Evolutionary conservation across 2,888 invertebrate species (phyloP).

Genomic region (Craniophora ligustri): DNA sequence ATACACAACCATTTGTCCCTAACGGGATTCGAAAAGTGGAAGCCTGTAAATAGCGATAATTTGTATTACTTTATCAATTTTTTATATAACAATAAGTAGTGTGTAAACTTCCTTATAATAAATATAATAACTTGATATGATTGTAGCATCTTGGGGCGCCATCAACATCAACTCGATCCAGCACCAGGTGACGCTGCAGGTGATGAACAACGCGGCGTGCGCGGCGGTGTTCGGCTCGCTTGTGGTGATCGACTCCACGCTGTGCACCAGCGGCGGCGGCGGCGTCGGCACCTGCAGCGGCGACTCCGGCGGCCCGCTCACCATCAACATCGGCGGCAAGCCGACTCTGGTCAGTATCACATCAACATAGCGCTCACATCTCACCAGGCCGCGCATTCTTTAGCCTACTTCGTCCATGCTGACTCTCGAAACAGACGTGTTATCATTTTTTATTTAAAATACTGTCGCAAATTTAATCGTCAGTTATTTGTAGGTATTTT

Average conservation of each 20-base stretch:
- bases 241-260: conserved; percentile 57
- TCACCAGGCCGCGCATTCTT: not conserved
- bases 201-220: conserved; percentile 74
- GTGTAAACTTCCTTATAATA: not conserved
- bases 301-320: conserved; percentile 73
- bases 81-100: no score
- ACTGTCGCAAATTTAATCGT: no score
- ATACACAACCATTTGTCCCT: no score
- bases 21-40: no score
- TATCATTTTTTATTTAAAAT: no score
- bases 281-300: conserved; percentile 74
- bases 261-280: conserved; percentile 70
- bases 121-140: not conserved
- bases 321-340: conserved; percentile 58
- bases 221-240: conserved; percentile 57
- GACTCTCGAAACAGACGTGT: no score
- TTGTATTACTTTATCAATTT: no score
- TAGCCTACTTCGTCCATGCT: no score
- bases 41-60: no score
- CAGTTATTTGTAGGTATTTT: no score
- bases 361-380: not conserved
- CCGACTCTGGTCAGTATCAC: conserved; percentile 55
- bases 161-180: conserved; percentile 61
- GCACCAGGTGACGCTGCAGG: conserved; percentile 78
- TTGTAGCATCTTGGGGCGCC: conserved; percentile 59